phyloP scores from a whole-genome alignment of 2,113 vertebrate species.

The Montifringilla adamsi region DNA sequence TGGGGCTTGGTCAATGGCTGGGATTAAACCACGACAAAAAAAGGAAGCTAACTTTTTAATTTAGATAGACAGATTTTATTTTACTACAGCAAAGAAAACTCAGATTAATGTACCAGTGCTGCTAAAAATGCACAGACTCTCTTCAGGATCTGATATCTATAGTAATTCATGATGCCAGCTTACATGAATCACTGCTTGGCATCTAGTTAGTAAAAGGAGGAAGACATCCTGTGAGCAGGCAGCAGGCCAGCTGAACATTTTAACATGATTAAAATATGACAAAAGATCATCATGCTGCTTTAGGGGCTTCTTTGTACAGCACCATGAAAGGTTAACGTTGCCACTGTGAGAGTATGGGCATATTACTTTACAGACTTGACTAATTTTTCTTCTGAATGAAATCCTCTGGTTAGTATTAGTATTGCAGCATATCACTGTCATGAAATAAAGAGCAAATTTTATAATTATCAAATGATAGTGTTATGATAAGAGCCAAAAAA shows the following conservation, averaged over 20 bases:
- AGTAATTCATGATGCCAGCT: neutral
- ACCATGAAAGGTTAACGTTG: neutral
- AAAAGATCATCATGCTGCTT: neutral
- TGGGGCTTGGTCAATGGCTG: neutral
- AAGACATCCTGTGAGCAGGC: neutral
- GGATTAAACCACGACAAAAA: neutral
- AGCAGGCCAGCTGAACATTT: conserved; percentile 1
- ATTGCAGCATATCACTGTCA: neutral
- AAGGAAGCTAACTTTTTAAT: neutral
- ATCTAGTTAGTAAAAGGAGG: neutral
- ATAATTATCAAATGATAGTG: neutral
- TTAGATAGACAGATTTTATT: neutral
- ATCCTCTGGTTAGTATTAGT: neutral
- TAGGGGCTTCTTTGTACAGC: neutral
- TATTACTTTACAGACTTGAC: neutral
- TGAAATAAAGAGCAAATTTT: neutral
- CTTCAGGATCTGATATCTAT: neutral
- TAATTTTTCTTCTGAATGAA: neutral
- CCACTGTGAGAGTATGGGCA: neutral
- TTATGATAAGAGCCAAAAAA: neutral
- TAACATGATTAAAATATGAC: neutral
- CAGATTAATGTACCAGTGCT: neutral
- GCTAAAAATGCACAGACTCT: neutral
- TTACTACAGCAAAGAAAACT: neutral
- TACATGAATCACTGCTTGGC: conserved; percentile 27